Conservation (phyloP, 2,888 invertebrate species). For the Cynaeus angustus region DNA sequence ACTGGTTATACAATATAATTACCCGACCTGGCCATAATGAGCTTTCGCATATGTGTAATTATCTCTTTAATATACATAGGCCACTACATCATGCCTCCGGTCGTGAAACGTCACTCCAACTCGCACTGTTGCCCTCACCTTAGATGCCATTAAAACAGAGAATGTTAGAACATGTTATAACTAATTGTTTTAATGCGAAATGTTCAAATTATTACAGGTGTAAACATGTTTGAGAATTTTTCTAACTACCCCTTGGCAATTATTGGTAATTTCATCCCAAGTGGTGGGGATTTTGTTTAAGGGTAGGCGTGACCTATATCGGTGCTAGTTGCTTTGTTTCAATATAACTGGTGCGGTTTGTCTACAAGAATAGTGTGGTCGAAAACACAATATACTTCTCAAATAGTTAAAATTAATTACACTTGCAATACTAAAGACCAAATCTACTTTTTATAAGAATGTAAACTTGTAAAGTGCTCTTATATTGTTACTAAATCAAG, state of each 20-base stretch:
- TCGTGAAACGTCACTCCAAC: constrained; percentile 25
- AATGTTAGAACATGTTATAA: constrained; percentile 16
- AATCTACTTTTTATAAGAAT: no score
- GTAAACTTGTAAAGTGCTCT: no score
- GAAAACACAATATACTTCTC: no score
- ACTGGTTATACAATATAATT: constrained; percentile 58
- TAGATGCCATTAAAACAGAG: constrained; percentile 24
- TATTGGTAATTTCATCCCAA: constrained; percentile 11
- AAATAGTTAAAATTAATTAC: no score
- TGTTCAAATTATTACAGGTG: constrained; percentile 25
- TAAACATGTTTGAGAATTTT: constrained; percentile 28
- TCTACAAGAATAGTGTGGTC: no score
- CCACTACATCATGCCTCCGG: constrained; percentile 38
- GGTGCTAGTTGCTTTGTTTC: background rate
- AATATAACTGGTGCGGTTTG: background rate
- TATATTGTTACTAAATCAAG: no score
- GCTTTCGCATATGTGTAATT: constrained; percentile 50
- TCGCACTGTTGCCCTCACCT: constrained; percentile 23
- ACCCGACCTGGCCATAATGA: constrained; percentile 52
- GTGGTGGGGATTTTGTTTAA: constrained; percentile 11
- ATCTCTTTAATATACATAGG: constrained; percentile 47
- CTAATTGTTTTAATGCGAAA: constrained; percentile 21
- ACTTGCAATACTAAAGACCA: no score
- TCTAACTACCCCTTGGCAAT: constrained; percentile 24
- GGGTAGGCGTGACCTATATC: constrained; percentile 8